Evolutionary conservation across 2,797 vertebrate genomes (phyloP).

Genomic region (Megaceryle alcyon): DNA sequence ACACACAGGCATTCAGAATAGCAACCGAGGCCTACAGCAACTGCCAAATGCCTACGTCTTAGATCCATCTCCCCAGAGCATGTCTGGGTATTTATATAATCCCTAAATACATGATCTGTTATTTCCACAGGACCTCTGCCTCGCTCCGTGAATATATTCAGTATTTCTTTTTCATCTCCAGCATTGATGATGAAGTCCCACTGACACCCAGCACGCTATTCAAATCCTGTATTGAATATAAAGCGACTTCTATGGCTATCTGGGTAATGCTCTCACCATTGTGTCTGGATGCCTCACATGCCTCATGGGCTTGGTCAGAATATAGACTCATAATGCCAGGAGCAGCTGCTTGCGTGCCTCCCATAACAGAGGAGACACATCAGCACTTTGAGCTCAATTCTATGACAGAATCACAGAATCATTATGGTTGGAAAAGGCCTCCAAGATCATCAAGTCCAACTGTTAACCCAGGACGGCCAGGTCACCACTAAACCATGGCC

Average conservation of each 20-base stretch:
- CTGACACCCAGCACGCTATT: not conserved
- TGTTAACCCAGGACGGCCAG: not conserved
- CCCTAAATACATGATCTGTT: not conserved
- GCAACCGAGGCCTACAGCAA: not conserved
- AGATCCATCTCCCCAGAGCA: not conserved
- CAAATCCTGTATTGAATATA: constrained; percentile 7
- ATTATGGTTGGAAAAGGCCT: not conserved
- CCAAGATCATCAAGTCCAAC: not conserved
- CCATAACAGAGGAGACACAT: not conserved
- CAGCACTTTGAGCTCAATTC: not conserved
- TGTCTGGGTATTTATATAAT: not conserved
- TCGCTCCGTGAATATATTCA: not conserved
- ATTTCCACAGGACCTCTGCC: constrained; percentile 23
- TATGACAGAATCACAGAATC: not conserved
- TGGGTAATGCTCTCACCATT: not conserved
- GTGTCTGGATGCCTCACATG: not conserved
- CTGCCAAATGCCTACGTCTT: not conserved
- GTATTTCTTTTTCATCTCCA: constrained; percentile 15
- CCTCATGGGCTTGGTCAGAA: not conserved
- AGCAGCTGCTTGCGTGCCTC: not conserved
- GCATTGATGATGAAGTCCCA: not conserved
- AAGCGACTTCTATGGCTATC: not conserved
- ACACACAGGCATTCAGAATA: not conserved
- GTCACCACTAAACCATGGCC: not conserved
- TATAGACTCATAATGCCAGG: not conserved